phyloP scores from a whole-genome alignment of 2,113 vertebrate species.

The Speoplatyrhinus poulsoni region DNA sequence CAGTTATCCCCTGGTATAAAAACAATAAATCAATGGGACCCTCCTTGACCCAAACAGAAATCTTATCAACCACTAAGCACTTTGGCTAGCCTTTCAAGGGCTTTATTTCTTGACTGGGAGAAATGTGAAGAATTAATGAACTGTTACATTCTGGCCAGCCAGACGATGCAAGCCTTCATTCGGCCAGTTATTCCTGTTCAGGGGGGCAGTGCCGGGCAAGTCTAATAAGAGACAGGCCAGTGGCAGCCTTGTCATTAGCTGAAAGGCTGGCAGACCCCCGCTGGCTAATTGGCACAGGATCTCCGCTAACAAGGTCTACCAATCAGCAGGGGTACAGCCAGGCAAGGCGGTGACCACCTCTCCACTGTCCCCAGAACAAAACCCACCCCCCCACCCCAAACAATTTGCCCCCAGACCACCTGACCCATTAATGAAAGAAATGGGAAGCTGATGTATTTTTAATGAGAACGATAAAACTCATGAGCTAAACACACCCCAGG shows the following conservation, averaged over 20 bases:
- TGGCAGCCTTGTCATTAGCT: conserved; percentile 70
- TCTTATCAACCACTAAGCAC: conserved; percentile 66
- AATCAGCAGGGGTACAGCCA: conserved; percentile 54
- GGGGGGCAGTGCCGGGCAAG: conserved; percentile 39
- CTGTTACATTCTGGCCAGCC: conserved; percentile 68
- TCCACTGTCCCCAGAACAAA: conserved; percentile 28
- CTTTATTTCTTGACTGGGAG: conserved; percentile 52
- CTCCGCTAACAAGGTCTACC: conserved; percentile 65
- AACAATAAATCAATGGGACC: conserved; percentile 65
- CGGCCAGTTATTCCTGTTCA: conserved; percentile 59
- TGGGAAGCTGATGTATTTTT: conserved; percentile 64
- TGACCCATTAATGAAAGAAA: conserved; percentile 64
- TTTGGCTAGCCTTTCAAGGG: conserved; percentile 62
- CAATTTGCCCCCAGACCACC: conserved; percentile 50
- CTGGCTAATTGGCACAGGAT: conserved; percentile 72
- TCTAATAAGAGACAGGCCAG: conserved; percentile 69
- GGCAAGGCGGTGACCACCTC: conserved; percentile 41
- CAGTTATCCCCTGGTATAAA: conserved; percentile 48
- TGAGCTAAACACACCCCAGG: conserved; percentile 51
- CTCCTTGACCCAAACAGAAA: conserved; percentile 64
- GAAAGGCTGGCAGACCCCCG: conserved; percentile 66
- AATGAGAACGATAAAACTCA: conserved; percentile 66
- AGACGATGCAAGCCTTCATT: conserved; percentile 58
- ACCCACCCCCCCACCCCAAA: conserved; percentile 20
- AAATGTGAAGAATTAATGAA: conserved; percentile 72